phyloP scores from a whole-genome alignment of 2,797 vertebrate genomes.

The Chelonia mydas region DNA sequence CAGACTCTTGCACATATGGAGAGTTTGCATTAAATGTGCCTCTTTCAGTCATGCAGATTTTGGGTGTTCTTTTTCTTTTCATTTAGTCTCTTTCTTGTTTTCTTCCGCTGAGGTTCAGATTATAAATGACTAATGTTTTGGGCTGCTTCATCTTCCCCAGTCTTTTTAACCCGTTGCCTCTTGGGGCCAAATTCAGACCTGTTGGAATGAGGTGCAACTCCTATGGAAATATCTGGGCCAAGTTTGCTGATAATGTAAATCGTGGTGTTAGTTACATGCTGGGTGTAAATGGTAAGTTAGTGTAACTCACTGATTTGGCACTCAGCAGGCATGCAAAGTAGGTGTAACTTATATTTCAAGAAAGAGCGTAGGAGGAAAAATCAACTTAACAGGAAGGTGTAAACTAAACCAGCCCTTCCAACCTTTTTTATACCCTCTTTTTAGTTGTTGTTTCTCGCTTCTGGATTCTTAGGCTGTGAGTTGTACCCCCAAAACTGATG shows the following conservation, averaged over 20 bases:
- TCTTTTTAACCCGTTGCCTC: background rate
- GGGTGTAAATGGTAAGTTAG: conserved; percentile 15
- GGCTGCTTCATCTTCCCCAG: background rate
- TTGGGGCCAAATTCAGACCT: accelerated
- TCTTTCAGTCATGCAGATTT: conserved; percentile 76
- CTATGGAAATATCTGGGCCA: background rate
- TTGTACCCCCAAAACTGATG: conserved; percentile 31
- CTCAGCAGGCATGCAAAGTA: background rate
- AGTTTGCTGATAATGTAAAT: conserved; percentile 3
- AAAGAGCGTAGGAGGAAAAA: conserved; percentile 59
- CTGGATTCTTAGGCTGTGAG: accelerated
- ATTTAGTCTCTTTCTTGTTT: conserved; percentile 19
- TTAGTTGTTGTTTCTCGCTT: background rate
- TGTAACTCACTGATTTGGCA: conserved; percentile 1
- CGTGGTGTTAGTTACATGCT: background rate
- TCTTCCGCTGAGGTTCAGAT: background rate
- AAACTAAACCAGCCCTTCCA: background rate
- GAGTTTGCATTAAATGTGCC: conserved; percentile 74
- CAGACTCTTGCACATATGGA: conserved; percentile 77
- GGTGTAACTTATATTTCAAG: conserved; percentile 17
- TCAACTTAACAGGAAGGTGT: background rate
- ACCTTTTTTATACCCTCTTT: background rate
- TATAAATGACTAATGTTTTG: background rate
- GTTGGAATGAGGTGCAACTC: background rate
- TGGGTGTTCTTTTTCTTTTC: conserved; percentile 64